Conservation (phyloP, 2,113 vertebrate genomes). For the Toxotes jaculatrix region DNA sequence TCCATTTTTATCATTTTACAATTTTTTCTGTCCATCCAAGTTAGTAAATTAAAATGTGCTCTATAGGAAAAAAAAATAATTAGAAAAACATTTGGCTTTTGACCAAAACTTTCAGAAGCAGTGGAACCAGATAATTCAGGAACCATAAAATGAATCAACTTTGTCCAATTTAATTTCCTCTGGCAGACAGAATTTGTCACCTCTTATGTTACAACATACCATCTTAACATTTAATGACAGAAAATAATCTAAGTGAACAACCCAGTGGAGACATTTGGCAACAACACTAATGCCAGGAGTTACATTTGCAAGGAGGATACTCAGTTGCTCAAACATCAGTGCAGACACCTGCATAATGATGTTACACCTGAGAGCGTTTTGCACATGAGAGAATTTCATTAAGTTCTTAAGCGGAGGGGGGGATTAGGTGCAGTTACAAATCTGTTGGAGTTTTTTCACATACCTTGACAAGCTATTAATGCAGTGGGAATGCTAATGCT, state of each 20-base stretch:
- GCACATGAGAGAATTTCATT: neutral
- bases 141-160: neutral
- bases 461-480: neutral
- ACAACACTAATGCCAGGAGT: slow-evolving; percentile 1
- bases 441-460: neutral
- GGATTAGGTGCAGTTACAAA: neutral
- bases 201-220: neutral
- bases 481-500: neutral
- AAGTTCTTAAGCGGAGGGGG: slow-evolving; percentile 9
- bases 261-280: slow-evolving; percentile 4
- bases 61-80: neutral
- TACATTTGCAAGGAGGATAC: slow-evolving; percentile 3
- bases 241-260: slow-evolving; percentile 29
- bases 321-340: slow-evolving; percentile 6
- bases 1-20: neutral
- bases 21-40: neutral
- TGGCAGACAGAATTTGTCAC: neutral
- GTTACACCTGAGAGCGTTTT: neutral
- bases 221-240: slow-evolving; percentile 22
- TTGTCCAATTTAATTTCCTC: slow-evolving; percentile 18
- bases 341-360: neutral
- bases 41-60: slow-evolving; percentile 1
- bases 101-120: neutral
- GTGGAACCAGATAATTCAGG: neutral
- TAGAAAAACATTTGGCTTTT: neutral